Evolutionary conservation across 2,113 vertebrate species (phyloP), one percentile per base, ranked within the genome.

Genomic region (Carollia perspicillata): DNA sequence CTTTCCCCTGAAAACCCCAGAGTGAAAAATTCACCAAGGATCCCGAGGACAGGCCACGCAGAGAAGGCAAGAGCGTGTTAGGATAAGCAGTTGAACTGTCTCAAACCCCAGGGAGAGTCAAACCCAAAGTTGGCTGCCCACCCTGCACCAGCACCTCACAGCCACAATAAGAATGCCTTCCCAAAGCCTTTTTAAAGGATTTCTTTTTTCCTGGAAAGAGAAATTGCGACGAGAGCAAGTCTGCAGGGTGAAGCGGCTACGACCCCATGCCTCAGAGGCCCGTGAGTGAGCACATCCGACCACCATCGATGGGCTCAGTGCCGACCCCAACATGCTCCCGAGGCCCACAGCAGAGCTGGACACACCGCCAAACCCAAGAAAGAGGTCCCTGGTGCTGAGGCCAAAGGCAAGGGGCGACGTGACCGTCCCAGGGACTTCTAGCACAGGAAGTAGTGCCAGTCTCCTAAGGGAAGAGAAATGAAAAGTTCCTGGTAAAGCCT

Each of bases 1-100:
- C 96, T 94, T 88, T 96, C 96, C 97, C 93, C 88, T 90, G 83
- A 96, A 97, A 94, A 78, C 69, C 95, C 80, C 37, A 30, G 79
- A 90, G 93, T 78, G 71, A 94, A 79, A 94, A 94, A 90, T 37
- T 79, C 89, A 85, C 95, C 87, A 1, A 68, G 88, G 94, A 97
- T 71, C 84, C 81, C 26, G 35, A 89, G 58, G 84, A 88, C 66
- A 1, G 95, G n/a, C 88, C 47, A 2, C 18, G 84, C 84, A 89
- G 95, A 93, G 85, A 78, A 94, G 72, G 23, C 90, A 51, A 44
- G 81, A 14, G 35, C 26, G 0, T 2, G 63, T 90, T 22, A 87
- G 77, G 35, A 90, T 55, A 1, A 13, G 87, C 55, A 60, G 74
- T 0, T 81, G 37, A 20, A 37, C 3, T 66, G 78, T 72, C 74